These are phyloP conservation scores for Sthenelais limicola DNA, from an alignment of 2,888 invertebrate species.

Conservation along the genomic window DNA sequence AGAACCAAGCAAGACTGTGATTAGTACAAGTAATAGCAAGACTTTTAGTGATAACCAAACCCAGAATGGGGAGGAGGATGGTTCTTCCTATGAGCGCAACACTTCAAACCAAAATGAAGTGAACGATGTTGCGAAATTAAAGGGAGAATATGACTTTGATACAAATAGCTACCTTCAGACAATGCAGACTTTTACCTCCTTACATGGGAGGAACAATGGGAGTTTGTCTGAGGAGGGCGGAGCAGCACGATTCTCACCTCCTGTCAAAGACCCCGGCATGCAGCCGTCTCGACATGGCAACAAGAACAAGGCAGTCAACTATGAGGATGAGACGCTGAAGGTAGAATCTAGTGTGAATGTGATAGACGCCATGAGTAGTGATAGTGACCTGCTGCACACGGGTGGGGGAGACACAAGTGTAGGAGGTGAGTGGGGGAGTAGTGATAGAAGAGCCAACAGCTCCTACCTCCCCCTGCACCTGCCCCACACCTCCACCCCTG, in stretches of 20 bases:
- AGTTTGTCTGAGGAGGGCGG: slow-evolving; percentile 2
- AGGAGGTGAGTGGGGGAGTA: no score
- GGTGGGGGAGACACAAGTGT: no score
- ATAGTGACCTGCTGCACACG: no score
- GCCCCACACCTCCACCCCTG: slow-evolving; percentile 14
- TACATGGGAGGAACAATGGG: slow-evolving; percentile 1
- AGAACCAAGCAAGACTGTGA: slow-evolving; percentile 29
- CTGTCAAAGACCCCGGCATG: slow-evolving; percentile 28
- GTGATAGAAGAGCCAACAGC: neutral
- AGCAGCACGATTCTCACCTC: slow-evolving; percentile 23
- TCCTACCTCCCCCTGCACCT: slow-evolving; percentile 19
- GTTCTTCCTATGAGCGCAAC: no score
- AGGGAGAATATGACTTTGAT: slow-evolving; percentile 36
- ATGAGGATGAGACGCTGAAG: no score
- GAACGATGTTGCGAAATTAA: slow-evolving; percentile 8
- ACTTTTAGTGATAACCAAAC: neutral
- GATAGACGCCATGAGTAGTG: no score
- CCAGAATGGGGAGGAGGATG: neutral
- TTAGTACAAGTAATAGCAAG: neutral
- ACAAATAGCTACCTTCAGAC: slow-evolving; percentile 27
- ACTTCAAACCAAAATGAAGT: neutral
- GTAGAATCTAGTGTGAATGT: no score
- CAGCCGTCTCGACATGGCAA: neutral
- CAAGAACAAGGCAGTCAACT: neutral
- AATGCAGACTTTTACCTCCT: slow-evolving; percentile 22